phyloP scores from a whole-genome alignment of 2,797 vertebrate genomes.

The Pteropus rufus region DNA sequence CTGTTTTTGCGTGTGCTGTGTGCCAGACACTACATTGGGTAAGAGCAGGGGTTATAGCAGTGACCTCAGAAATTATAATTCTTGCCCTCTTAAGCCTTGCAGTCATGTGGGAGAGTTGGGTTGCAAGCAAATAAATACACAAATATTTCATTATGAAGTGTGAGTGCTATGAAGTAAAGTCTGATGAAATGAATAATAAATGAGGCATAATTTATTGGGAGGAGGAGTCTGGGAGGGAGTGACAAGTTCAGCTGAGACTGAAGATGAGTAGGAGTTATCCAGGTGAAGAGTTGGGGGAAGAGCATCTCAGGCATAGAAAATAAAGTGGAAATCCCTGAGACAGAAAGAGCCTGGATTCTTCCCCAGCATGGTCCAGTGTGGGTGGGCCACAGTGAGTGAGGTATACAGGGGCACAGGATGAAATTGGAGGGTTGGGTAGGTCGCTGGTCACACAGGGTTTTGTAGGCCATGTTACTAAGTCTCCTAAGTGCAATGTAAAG shows the following conservation, averaged over 20 bases:
- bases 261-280: neutral
- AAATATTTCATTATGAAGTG: neutral
- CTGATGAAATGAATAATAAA: conserved; percentile 13
- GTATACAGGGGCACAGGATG: neutral
- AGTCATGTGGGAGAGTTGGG: neutral
- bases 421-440: neutral
- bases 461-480: neutral
- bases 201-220: neutral
- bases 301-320: neutral
- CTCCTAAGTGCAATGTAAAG: conserved; percentile 14
- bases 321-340: conserved; percentile 4
- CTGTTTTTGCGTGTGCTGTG: neutral
- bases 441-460: neutral
- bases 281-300: neutral
- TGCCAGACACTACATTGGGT: neutral
- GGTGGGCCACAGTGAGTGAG: neutral
- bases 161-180: neutral
- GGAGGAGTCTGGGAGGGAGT: neutral
- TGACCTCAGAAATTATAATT: neutral
- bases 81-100: neutral
- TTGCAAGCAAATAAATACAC: neutral
- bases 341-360: neutral
- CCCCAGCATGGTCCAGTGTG: neutral
- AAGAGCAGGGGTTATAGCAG: neutral
- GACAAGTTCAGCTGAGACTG: conserved; percentile 6